Percentiles rank a stretch among this genome's conserved stretches.
These are phyloP conservation scores for Luperina testacea DNA, from an alignment of 2,888 invertebrate species.

Conservation along the genomic window DNA sequence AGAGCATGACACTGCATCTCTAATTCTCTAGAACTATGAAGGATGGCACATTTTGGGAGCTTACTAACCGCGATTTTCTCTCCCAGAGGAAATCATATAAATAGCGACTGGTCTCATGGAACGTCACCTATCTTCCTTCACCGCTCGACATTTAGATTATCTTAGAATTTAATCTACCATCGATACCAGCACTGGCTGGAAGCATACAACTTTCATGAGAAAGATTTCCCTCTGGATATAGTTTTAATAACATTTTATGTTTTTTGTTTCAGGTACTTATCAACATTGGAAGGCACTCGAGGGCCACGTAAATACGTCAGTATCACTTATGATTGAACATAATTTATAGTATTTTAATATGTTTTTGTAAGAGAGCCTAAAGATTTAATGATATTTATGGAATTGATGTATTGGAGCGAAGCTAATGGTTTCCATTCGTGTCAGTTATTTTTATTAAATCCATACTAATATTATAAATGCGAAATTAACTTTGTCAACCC, in stretches of 20 bases:
- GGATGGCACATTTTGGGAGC: not conserved
- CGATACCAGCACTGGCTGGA: slow-evolving; percentile 3
- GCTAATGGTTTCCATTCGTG: not conserved
- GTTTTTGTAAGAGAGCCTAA: too few relatives aligned
- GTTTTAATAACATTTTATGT: slow-evolving; percentile 12
- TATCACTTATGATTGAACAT: not conserved
- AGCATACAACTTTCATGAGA: slow-evolving; percentile 34
- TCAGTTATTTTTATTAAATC: not conserved
- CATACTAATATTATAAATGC: not conserved
- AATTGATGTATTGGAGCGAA: not conserved
- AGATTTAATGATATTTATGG: too few relatives aligned
- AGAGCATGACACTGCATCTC: not conserved
- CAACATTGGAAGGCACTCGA: not conserved
- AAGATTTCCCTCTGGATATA: not conserved
- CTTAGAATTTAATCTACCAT: slow-evolving; percentile 51
- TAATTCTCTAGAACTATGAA: not conserved
- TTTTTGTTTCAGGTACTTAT: slow-evolving; percentile 45
- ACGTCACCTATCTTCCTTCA: not conserved
- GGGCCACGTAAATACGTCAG: not conserved
- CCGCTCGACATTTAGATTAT: slow-evolving; percentile 29
- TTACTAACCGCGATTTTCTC: not conserved
- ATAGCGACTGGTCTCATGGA: not conserved
- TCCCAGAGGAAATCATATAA: slow-evolving; percentile 53
- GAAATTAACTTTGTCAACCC: too few relatives aligned
- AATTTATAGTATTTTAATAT: too few relatives aligned